Conservation (phyloP, 2,888 invertebrate genomes). For the Acrobasis consociella region DNA sequence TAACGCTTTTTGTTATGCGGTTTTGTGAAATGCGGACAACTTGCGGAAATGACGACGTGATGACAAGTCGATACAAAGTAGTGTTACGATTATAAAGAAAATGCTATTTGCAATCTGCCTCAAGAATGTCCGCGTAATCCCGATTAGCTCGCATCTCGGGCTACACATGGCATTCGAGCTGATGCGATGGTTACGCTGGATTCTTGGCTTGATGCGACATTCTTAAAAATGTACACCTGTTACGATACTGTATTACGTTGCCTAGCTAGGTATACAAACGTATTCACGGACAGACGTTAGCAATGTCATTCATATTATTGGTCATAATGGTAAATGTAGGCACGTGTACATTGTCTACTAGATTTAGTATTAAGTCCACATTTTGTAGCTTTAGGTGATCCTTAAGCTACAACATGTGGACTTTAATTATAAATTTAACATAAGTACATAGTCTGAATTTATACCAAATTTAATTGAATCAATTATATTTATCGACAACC, state of each 20-base stretch:
- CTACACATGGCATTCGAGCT: conserved; percentile 2
- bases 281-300: background rate
- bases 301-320: too few relatives aligned
- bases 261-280: background rate
- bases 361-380: too few relatives aligned
- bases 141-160: conserved; percentile 3
- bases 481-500: too few relatives aligned
- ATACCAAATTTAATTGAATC: too few relatives aligned
- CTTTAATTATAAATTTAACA: too few relatives aligned
- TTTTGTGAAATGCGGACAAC: background rate
- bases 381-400: too few relatives aligned
- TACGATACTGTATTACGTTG: background rate
- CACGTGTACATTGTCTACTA: too few relatives aligned
- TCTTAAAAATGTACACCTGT: background rate
- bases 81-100: conserved; percentile 18
- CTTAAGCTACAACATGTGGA: too few relatives aligned
- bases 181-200: conserved; percentile 7
- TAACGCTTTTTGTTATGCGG: too few relatives aligned
- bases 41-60: conserved; percentile 16
- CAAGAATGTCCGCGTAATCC: conserved; percentile 16
- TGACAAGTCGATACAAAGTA: conserved; percentile 15
- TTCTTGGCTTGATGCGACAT: conserved; percentile 9
- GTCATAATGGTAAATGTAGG: too few relatives aligned
- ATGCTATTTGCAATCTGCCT: conserved; percentile 17
- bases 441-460: too few relatives aligned